phyloP scores from a whole-genome alignment of 2,888 invertebrate genomes.

The Spisula solida region DNA sequence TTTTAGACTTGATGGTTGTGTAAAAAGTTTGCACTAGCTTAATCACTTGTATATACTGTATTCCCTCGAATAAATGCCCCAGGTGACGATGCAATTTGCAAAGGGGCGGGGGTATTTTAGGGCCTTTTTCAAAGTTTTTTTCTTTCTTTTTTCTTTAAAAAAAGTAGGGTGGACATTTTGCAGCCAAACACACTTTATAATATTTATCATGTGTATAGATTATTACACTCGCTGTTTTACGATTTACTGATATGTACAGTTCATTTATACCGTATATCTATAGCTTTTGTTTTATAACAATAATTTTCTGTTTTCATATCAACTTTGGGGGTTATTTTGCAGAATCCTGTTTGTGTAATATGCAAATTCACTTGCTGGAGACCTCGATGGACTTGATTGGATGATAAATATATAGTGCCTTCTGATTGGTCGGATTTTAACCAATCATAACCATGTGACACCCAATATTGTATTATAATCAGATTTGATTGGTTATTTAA shows the following conservation, averaged over 20 bases:
- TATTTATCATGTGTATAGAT: not conserved
- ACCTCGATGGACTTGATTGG: constrained; percentile 71
- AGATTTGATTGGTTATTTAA: constrained; percentile 42
- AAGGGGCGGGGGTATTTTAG: too few species aligned
- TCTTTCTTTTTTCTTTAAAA: too few species aligned
- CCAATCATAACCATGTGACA: constrained; percentile 36
- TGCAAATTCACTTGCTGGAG: constrained; percentile 73
- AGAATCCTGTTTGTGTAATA: constrained; percentile 71
- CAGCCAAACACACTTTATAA: not conserved
- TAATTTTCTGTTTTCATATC: constrained; percentile 50
- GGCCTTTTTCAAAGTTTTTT: too few species aligned
- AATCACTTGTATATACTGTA: too few species aligned
- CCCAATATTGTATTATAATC: constrained; percentile 26
- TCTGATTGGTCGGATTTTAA: constrained; percentile 24
- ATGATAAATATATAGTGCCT: constrained; percentile 16
- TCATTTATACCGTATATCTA: not conserved
- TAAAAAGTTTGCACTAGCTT: too few species aligned
- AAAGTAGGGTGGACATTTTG: too few species aligned
- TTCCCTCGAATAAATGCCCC: too few species aligned
- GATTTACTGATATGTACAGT: not conserved
- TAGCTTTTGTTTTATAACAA: constrained; percentile 16
- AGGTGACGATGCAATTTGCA: too few species aligned
- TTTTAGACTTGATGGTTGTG: too few species aligned
- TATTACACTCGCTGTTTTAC: not conserved
- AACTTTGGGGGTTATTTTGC: constrained; percentile 68